phyloP scores from a whole-genome alignment of 2,888 invertebrate genomes.

The Hipparchia semele region DNA sequence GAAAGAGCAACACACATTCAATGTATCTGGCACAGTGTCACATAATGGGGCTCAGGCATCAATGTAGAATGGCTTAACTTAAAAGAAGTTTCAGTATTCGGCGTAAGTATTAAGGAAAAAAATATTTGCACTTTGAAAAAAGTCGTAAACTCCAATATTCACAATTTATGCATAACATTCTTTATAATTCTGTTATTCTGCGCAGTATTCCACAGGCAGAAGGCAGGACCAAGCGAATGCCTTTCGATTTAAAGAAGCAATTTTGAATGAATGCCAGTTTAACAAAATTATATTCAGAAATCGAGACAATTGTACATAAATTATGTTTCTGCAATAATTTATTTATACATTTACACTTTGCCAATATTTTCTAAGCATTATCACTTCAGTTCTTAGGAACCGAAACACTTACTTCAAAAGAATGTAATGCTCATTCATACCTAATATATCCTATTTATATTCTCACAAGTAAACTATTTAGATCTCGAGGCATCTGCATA shows the following conservation, averaged over 20 bases:
- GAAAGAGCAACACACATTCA: no score
- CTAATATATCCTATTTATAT: constrained; percentile 48
- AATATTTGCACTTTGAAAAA: no score
- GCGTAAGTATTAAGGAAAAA: no score
- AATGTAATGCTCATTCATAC: constrained; percentile 54
- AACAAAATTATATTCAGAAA: constrained; percentile 48
- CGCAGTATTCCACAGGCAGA: neutral
- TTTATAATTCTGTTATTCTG: no score
- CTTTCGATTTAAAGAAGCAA: neutral
- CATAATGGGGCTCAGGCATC: no score
- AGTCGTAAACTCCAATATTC: no score
- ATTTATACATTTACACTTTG: constrained; percentile 76
- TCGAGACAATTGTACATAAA: constrained; percentile 59
- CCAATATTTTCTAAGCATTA: constrained; percentile 70
- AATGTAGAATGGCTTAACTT: no score
- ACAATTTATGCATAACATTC: no score
- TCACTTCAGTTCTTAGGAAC: constrained; percentile 62
- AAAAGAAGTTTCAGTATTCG: no score
- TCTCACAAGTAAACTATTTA: constrained; percentile 35
- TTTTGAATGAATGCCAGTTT: neutral
- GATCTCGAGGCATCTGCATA: constrained; percentile 53
- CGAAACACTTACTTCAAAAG: constrained; percentile 32
- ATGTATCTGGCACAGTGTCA: no score
- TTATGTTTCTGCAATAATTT: constrained; percentile 69
- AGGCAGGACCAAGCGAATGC: neutral